phyloP scores from a whole-genome alignment of 1,140 invertebrate genomes.

The Drosophila seguyi region DNA sequence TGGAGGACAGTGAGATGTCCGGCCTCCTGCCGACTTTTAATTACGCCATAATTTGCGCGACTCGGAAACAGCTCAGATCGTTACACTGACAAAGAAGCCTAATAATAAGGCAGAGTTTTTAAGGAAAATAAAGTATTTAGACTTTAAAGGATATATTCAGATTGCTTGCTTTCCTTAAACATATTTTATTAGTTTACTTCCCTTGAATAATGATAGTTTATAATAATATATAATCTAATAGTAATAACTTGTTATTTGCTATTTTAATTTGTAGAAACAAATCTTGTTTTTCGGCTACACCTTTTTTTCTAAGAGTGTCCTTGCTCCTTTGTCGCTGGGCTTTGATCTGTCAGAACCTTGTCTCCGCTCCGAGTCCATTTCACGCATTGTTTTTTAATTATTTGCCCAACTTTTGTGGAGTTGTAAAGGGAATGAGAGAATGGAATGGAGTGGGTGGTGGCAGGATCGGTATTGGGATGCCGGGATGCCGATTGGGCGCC shows the following conservation, averaged over 20 bases:
- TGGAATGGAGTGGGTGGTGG: constrained; percentile 10
- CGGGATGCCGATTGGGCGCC: constrained; percentile 23
- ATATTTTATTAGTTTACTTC: not conserved
- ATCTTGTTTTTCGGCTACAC: not conserved
- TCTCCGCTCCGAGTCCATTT: constrained; percentile 43
- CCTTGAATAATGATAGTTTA: not conserved
- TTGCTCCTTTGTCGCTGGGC: constrained; percentile 10
- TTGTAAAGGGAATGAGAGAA: constrained; percentile 58
- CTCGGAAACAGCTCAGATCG: not conserved
- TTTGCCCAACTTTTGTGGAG: constrained; percentile 72
- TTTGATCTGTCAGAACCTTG: constrained; percentile 35
- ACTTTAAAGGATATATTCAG: not conserved
- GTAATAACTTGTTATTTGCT: too few relatives aligned
- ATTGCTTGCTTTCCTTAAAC: not conserved
- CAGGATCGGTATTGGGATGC: constrained; percentile 4
- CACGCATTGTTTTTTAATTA: constrained; percentile 79
- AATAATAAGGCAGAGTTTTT: not conserved
- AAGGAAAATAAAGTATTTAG: not conserved
- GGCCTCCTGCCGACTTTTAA: constrained; percentile 58
- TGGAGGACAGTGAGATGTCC: constrained; percentile 14
- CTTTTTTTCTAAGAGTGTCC: constrained; percentile 13
- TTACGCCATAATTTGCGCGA: constrained; percentile 75
- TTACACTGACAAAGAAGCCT: constrained; percentile 13
- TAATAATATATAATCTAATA: not conserved
- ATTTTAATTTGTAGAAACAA: too few relatives aligned